Evolutionary conservation across 2,888 invertebrate genomes (phyloP), one percentile per base, ranked within the genome.

Genomic region (Leucophenga maculata): DNA sequence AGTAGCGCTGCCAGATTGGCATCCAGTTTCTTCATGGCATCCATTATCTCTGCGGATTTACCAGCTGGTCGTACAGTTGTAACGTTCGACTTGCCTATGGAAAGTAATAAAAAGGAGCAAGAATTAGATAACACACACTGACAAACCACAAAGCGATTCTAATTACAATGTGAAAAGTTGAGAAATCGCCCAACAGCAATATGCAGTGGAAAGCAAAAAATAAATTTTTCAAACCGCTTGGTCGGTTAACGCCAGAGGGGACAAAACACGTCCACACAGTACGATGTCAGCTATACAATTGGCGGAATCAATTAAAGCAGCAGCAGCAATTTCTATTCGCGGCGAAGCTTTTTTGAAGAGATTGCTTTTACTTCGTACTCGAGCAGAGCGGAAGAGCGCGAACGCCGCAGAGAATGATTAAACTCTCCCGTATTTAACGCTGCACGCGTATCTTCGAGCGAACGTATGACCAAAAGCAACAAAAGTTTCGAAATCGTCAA

Each of bases 1-100:
- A 86, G 83, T 11, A 86, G 72, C 55, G 86, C 86, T 50, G 83
- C 85, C 72, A 86, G 70, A 70, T 84, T 85, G 16, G 85, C 86
- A 74, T 86, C 86, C 62, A 86, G 71, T 77, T 86, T 86, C 69
- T 82, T 86, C 85, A 86, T 86, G 65, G 86, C 86, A 75, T 86
- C 85, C 77, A 86, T 84, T 78, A 85, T 78, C 76, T 85, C 85
- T 70, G 77, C 81, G 18, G 77, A 75, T 80, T 85, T 83, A 68
- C 76, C 76, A 70, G 75, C 75, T 20, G 70, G 69, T 60, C 74
- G 74, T 65, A 74, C 66, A 9, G 59, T 59, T 39, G 39, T 48
- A 46, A 20, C 46, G 46, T 39, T 60, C 16, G 46, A 46, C 22
- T 64, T 64, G 48, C 62, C 62, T 64, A 39, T 39, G 39, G 62